These are phyloP conservation scores for Poecilobothrus nobilitatus DNA, from an alignment of 2,888 invertebrate genomes.

Conservation along the genomic window DNA sequence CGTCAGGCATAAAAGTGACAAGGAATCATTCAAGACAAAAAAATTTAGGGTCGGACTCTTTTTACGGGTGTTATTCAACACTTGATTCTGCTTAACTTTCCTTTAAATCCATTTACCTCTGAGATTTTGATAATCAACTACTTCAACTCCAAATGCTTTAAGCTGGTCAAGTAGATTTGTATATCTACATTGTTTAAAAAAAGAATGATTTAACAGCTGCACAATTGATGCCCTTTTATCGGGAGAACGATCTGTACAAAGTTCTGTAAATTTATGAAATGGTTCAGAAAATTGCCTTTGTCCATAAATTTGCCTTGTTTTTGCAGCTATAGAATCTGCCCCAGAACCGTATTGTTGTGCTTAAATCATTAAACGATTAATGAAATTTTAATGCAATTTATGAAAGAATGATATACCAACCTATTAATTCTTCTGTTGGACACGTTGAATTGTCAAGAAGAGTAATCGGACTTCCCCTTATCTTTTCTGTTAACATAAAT, in stretches of 20 bases:
- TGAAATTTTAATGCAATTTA: not conserved
- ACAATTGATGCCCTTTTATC: slow-evolving; percentile 59
- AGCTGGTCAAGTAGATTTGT: slow-evolving; percentile 38
- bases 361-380: not conserved
- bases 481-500: slow-evolving; percentile 83
- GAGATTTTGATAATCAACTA: slow-evolving; percentile 31
- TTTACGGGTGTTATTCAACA: too few species aligned
- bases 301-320: slow-evolving; percentile 47
- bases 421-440: slow-evolving; percentile 46
- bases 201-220: slow-evolving; percentile 61
- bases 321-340: slow-evolving; percentile 28
- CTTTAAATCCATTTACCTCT: slow-evolving; percentile 26
- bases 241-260: slow-evolving; percentile 61
- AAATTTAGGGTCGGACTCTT: too few species aligned
- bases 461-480: slow-evolving; percentile 65
- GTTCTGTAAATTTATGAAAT: slow-evolving; percentile 69
- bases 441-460: slow-evolving; percentile 65
- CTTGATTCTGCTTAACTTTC: too few species aligned
- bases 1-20: too few species aligned
- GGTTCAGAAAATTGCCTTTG: slow-evolving; percentile 60
- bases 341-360: slow-evolving; percentile 31
- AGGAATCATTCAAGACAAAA: too few species aligned
- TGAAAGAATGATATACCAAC: slow-evolving; percentile 19
- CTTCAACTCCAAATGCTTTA: slow-evolving; percentile 31
- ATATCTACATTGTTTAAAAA: slow-evolving; percentile 59